Evolutionary conservation across 2,113 vertebrate species (phyloP).

Genomic region (Nymphicus hollandicus): DNA sequence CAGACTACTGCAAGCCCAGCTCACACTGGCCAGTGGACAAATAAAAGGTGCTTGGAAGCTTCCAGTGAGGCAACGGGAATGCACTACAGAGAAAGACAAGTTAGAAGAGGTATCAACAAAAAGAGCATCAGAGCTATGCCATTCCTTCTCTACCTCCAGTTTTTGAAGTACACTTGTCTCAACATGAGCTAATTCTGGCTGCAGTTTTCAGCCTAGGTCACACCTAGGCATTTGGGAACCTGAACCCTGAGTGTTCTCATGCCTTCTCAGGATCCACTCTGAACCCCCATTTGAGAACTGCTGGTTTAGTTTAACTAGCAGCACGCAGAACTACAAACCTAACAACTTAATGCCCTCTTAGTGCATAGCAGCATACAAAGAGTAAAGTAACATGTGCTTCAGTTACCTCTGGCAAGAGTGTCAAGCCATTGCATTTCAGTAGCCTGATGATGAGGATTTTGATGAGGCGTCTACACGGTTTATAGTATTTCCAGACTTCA

Average conservation of each 20-base stretch:
- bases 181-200: background rate
- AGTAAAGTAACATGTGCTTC: conserved; percentile 53
- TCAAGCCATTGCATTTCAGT: conserved; percentile 2
- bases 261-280: background rate
- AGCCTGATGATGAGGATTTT: conserved; percentile 26
- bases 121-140: background rate
- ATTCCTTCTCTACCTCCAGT: background rate
- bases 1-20: background rate
- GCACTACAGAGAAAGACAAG: background rate
- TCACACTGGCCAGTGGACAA: background rate
- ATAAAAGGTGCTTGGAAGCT: conserved; percentile 7
- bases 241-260: background rate
- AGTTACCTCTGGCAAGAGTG: conserved; percentile 26
- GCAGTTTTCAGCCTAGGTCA: background rate
- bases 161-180: background rate
- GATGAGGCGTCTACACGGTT: background rate
- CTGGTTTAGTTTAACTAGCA: conserved; percentile 60
- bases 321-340: conserved; percentile 8
- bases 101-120: conserved; percentile 7
- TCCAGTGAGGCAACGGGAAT: background rate
- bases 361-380: conserved; percentile 56
- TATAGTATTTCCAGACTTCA: conserved; percentile 31
- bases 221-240: background rate
- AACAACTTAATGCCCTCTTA: conserved; percentile 53
- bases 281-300: conserved; percentile 38